Percentiles rank a stretch among this genome's conserved stretches.
phyloP scores from a whole-genome alignment of 2,113 vertebrate species.

The Aramus guarauna region DNA sequence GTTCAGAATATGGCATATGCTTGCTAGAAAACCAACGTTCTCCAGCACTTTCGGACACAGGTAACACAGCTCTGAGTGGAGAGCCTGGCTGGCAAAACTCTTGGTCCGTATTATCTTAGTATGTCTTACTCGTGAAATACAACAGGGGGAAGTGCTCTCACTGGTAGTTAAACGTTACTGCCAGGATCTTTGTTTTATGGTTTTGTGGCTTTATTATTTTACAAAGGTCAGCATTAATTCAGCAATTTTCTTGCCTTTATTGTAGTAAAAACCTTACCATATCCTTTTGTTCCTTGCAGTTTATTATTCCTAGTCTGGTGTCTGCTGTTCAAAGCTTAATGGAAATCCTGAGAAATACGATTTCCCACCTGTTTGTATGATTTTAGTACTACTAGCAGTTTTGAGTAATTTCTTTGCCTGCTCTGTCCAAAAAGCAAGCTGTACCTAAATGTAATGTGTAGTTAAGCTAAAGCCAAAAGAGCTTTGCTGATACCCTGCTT shows the following conservation, averaged over 20 bases:
- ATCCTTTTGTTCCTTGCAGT: neutral
- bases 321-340: neutral
- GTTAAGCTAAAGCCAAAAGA: neutral
- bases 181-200: neutral
- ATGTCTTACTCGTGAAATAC: neutral
- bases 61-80: neutral
- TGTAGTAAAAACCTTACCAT: neutral
- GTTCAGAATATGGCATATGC: neutral
- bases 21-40: neutral
- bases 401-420: neutral
- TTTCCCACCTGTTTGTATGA: neutral
- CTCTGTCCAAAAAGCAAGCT: neutral
- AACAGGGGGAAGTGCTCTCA: neutral
- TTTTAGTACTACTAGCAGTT: neutral
- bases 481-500: neutral
- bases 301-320: neutral
- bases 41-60: neutral
- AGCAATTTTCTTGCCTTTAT: conserved; percentile 26
- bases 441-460: neutral
- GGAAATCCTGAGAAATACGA: conserved; percentile 9
- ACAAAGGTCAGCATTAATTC: conserved; percentile 39
- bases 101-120: neutral
- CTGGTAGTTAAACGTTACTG: neutral
- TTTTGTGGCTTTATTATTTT: conserved; percentile 27
- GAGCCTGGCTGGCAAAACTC: neutral